Percentiles rank a stretch among this genome's conserved stretches.
Evolutionary conservation across 1,140 invertebrate species (phyloP).

Genomic region (Drosophila novamexicana): DNA sequence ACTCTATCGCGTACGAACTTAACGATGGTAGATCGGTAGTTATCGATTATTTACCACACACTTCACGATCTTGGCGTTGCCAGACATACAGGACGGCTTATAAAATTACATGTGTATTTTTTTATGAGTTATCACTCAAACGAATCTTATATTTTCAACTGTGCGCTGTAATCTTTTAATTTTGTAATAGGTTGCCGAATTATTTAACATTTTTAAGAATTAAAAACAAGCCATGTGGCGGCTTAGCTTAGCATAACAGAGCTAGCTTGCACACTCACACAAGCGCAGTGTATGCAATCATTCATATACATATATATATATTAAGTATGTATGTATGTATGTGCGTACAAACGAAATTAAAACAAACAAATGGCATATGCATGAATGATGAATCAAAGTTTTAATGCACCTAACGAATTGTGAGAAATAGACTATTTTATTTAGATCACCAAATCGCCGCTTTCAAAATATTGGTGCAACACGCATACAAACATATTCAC

Average conservation of each 20-base stretch:
- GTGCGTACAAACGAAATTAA: neutral
- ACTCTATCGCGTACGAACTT: neutral
- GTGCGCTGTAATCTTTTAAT: neutral
- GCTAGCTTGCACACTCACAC: neutral
- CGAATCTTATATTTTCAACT: neutral
- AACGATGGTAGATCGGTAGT: slow-evolving; percentile 17
- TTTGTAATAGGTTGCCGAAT: too few species aligned
- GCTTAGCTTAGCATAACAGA: neutral
- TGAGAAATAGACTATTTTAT: neutral
- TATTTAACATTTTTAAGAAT: too few species aligned
- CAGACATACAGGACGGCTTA: slow-evolving; percentile 7
- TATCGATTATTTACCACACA: slow-evolving; percentile 32
- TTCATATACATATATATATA: neutral
- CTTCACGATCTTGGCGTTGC: slow-evolving; percentile 30
- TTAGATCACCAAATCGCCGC: neutral
- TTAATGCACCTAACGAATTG: too few species aligned
- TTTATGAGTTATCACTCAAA: neutral
- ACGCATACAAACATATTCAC: neutral
- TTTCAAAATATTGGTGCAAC: neutral
- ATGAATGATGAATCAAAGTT: neutral
- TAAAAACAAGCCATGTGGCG: neutral
- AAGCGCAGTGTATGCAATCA: neutral
- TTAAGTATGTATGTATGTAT: neutral
- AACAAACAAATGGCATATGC: neutral
- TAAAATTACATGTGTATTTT: slow-evolving; percentile 1